Evolutionary conservation across 53 echinoderm and acorn worm species (phyloP).

Genomic region (Apostichopus leukothele): DNA sequence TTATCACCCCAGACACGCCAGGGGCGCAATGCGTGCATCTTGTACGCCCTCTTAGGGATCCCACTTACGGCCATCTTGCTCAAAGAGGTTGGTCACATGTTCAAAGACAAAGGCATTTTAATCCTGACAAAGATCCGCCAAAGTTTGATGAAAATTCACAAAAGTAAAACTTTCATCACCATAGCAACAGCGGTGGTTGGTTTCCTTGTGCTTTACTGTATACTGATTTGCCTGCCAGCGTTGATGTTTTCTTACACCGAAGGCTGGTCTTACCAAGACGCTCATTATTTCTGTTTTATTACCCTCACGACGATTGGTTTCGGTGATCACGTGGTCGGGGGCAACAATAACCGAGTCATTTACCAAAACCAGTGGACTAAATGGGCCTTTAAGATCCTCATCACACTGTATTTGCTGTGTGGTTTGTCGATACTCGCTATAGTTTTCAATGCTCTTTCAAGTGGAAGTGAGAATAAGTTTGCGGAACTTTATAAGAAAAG

Average conservation of each 20-base stretch:
- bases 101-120: slow-evolving; percentile 43
- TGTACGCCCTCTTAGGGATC: slow-evolving; percentile 87
- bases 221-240: slow-evolving; percentile 70
- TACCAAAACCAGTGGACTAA: slow-evolving; percentile 5
- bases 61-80: slow-evolving; percentile 80
- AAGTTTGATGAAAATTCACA: background rate
- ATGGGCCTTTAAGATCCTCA: slow-evolving; percentile 57
- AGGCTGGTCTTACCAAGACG: slow-evolving; percentile 70
- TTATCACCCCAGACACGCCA: slow-evolving; percentile 70
- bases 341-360: background rate
- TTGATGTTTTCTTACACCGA: slow-evolving; percentile 55
- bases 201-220: slow-evolving; percentile 29
- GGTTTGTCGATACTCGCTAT: slow-evolving; percentile 65
- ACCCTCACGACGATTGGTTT: slow-evolving; percentile 94
- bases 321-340: slow-evolving; percentile 75
- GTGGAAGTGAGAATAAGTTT: slow-evolving; percentile 20
- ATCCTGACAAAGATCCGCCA: slow-evolving; percentile 43
- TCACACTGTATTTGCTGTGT: slow-evolving; percentile 56
- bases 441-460: slow-evolving; percentile 46
- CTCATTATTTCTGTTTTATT: slow-evolving; percentile 89
- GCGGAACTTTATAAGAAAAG: background rate
- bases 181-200: slow-evolving; percentile 42
- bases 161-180: slow-evolving; percentile 26
- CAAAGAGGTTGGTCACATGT: slow-evolving; percentile 64
- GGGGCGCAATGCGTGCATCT: slow-evolving; percentile 69